phyloP scores from a whole-genome alignment of 1,140 invertebrate species.

The Brachystomella parvula region DNA sequence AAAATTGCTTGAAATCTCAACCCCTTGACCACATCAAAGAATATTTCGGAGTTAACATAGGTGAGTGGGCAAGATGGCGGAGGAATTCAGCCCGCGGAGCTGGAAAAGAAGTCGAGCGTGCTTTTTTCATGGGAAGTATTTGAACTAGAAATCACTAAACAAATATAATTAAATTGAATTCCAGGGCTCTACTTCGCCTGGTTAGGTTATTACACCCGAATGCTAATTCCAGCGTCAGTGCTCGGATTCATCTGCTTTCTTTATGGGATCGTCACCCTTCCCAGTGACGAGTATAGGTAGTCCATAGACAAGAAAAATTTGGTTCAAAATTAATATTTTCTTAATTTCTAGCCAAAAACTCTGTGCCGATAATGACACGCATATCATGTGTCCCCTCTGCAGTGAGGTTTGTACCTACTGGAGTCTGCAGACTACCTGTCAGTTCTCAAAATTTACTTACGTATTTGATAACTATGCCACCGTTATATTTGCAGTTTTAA shows the following conservation, averaged over 20 bases:
- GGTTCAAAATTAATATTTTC: neutral
- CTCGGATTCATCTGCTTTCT: slow-evolving; percentile 52
- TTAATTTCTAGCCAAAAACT: slow-evolving; percentile 62
- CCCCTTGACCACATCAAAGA: slow-evolving; percentile 50
- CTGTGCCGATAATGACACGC: slow-evolving; percentile 54
- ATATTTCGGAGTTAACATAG: slow-evolving; percentile 58
- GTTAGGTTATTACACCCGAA: slow-evolving; percentile 56
- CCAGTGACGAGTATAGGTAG: slow-evolving; percentile 63
- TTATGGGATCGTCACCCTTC: slow-evolving; percentile 59
- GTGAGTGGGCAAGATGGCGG: no score
- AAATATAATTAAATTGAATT: no score
- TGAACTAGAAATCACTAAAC: no score
- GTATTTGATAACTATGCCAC: slow-evolving; percentile 92
- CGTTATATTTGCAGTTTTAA: slow-evolving; percentile 88
- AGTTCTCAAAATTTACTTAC: slow-evolving; percentile 78
- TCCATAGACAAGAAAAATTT: slow-evolving; percentile 2
- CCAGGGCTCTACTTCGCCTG: slow-evolving; percentile 56
- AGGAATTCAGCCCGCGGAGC: no score
- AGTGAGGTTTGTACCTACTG: slow-evolving; percentile 71
- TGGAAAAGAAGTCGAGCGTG: no score
- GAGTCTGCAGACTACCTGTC: slow-evolving; percentile 75
- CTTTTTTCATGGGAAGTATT: no score
- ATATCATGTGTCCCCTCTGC: slow-evolving; percentile 63
- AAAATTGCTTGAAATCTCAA: slow-evolving; percentile 48
- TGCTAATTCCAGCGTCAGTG: slow-evolving; percentile 51